Evolutionary conservation across 2,797 vertebrate genomes (phyloP).

Genomic region (Gobionotothen gibberifrons): DNA sequence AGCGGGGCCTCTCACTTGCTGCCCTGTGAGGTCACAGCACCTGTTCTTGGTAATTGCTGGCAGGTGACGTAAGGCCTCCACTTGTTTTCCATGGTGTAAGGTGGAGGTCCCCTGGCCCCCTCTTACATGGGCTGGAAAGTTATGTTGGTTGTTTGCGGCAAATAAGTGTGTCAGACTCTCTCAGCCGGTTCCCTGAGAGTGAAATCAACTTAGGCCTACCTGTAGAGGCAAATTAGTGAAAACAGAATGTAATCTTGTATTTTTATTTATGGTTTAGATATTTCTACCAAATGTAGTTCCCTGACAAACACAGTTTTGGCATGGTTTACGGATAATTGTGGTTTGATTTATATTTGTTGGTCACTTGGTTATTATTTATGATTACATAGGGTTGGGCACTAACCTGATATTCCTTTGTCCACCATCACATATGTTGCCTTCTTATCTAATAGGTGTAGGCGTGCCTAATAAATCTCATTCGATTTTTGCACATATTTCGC

Average conservation of each 20-base stretch:
- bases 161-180: slow-evolving; percentile 49
- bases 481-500: too few relatives aligned
- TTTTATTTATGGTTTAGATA: not conserved
- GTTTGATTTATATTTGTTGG: not conserved
- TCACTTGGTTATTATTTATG: not conserved
- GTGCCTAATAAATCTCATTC: too few relatives aligned
- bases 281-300: not conserved
- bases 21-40: slow-evolving; percentile 77
- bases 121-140: slow-evolving; percentile 22
- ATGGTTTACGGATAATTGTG: too few relatives aligned
- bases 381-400: not conserved
- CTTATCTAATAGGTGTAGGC: too few relatives aligned
- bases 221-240: not conserved
- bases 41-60: slow-evolving; percentile 70
- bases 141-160: slow-evolving; percentile 34
- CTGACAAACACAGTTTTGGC: not conserved
- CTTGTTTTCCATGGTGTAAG: slow-evolving; percentile 70
- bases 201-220: slow-evolving; percentile 34
- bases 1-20: slow-evolving; percentile 46
- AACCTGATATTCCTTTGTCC: too few relatives aligned
- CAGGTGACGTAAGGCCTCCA: slow-evolving; percentile 63
- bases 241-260: not conserved
- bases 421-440: not conserved
- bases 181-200: not conserved
- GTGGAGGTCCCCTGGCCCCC: slow-evolving; percentile 38